These are phyloP conservation scores for Oegoconia quadripuncta DNA, from an alignment of 2,888 invertebrate species.

Conservation along the genomic window DNA sequence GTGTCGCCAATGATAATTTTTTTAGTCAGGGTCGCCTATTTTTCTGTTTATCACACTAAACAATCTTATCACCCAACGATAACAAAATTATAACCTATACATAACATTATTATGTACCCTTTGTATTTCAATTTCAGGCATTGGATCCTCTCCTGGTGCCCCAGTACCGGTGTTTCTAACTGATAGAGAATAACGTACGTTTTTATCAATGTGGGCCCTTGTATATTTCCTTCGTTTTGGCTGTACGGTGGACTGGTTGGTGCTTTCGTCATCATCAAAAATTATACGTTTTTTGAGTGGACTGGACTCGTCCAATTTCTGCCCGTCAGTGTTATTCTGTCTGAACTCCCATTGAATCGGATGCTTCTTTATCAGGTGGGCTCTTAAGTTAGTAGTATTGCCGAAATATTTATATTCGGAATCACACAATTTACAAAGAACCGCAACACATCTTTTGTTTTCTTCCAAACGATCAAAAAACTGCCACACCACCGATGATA, in stretches of 20 bases:
- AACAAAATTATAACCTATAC: slow-evolving; percentile 38
- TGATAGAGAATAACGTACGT: slow-evolving; percentile 66
- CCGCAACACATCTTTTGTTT: slow-evolving; percentile 54
- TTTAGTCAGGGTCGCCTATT: no score
- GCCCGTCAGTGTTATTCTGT: slow-evolving; percentile 35
- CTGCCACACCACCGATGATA: slow-evolving; percentile 65
- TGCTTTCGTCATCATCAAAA: slow-evolving; percentile 41
- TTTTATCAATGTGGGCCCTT: slow-evolving; percentile 47
- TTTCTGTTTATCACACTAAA: no score
- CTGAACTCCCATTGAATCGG: slow-evolving; percentile 70
- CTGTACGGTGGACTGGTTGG: slow-evolving; percentile 32
- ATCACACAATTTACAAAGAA: slow-evolving; percentile 71
- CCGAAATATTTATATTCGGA: slow-evolving; percentile 69
- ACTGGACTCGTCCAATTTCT: slow-evolving; percentile 42
- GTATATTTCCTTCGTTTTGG: slow-evolving; percentile 47
- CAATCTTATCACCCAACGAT: no score
- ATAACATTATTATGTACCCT: slow-evolving; percentile 53
- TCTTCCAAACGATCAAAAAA: slow-evolving; percentile 65
- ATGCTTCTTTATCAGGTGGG: slow-evolving; percentile 65
- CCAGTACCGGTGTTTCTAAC: slow-evolving; percentile 47
- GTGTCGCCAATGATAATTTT: no score
- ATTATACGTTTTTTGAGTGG: slow-evolving; percentile 32
- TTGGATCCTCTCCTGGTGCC: slow-evolving; percentile 32
- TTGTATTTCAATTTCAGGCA: slow-evolving; percentile 63
- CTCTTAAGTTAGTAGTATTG: slow-evolving; percentile 66